Conservation (phyloP, 2,797 vertebrate species). For the Sebastes miniatus region DNA sequence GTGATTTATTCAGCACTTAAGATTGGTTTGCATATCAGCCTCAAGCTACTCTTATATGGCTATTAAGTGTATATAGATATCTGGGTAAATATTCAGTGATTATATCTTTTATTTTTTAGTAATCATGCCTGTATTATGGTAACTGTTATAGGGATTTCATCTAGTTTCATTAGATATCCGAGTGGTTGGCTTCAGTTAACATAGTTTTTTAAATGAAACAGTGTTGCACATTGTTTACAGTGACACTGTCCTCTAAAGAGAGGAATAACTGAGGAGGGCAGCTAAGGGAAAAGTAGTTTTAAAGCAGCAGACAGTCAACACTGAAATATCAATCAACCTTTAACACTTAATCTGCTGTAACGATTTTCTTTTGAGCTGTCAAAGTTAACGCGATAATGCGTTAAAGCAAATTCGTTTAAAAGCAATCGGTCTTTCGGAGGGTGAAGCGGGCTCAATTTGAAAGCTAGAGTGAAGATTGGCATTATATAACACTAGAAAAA, state of each 20-base stretch:
- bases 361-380: too few species aligned
- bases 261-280: background rate
- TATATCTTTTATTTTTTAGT: background rate
- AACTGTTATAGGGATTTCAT: background rate
- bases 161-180: background rate
- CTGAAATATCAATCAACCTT: background rate
- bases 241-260: background rate
- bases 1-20: background rate
- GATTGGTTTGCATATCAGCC: background rate
- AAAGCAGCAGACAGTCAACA: background rate
- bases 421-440: too few species aligned
- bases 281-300: background rate
- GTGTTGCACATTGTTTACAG: background rate
- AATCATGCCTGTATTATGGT: background rate
- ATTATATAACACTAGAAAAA: too few species aligned
- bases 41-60: background rate
- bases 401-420: too few species aligned
- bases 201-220: background rate
- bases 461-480: too few species aligned
- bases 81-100: background rate
- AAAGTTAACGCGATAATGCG: too few species aligned
- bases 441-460: too few species aligned
- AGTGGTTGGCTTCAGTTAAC: background rate
- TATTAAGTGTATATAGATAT: background rate
- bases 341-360: background rate